Conservation (phyloP, 2,797 vertebrate species). For the Acestrorhynchus altus region DNA sequence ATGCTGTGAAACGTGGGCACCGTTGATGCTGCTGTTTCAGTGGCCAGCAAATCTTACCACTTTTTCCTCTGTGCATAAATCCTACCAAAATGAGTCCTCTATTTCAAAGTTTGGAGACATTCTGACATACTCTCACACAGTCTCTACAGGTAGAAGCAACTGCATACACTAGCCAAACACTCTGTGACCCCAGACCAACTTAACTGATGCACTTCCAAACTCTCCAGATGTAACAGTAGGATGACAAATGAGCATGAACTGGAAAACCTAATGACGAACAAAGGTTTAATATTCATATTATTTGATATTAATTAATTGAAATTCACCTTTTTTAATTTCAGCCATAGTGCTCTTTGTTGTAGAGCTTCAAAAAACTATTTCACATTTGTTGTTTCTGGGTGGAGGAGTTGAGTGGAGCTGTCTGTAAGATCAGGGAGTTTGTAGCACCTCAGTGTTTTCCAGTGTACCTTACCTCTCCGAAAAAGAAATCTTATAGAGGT, state of each 20-base stretch:
- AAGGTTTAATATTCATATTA: too few relatives aligned
- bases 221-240: slow-evolving; percentile 37
- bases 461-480: too few relatives aligned
- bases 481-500: too few relatives aligned
- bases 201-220: slow-evolving; percentile 47
- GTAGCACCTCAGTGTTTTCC: too few relatives aligned
- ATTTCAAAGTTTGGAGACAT: slow-evolving; percentile 19
- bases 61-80: slow-evolving; percentile 22
- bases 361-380: too few relatives aligned
- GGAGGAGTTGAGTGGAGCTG: too few relatives aligned
- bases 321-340: too few relatives aligned
- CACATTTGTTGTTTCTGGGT: too few relatives aligned
- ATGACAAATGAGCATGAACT: slow-evolving; percentile 2
- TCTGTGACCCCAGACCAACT: slow-evolving; percentile 1
- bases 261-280: slow-evolving; percentile 44
- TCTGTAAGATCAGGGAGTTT: too few relatives aligned
- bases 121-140: slow-evolving; percentile 15
- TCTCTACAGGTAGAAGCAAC: neutral
- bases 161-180: neutral
- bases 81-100: slow-evolving; percentile 40
- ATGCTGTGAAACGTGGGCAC: neutral
- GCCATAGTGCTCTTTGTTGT: too few relatives aligned
- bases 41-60: neutral
- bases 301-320: too few relatives aligned
- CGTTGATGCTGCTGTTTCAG: neutral